Percentiles rank a stretch among this genome's conserved stretches.
Conservation (phyloP, 1,140 invertebrate genomes). For the Ditylenchus dipsaci region DNA sequence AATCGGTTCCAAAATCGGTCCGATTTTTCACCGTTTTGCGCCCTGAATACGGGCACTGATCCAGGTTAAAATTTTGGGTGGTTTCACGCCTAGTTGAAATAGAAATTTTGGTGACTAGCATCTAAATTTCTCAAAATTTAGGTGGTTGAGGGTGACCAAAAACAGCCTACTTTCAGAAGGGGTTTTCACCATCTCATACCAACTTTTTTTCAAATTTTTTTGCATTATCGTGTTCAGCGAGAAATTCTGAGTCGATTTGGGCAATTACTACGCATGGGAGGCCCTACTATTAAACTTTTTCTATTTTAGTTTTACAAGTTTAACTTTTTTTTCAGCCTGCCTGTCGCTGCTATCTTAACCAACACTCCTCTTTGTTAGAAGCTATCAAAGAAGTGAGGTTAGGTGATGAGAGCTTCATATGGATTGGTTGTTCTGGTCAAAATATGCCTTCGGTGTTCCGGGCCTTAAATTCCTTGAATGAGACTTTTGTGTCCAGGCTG, state of each 20-base stretch:
- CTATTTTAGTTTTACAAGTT: background rate
- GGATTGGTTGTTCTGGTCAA: conserved; percentile 38
- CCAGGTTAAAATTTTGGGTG: too few relatives aligned
- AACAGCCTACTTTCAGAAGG: too few relatives aligned
- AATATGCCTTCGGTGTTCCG: conserved; percentile 40
- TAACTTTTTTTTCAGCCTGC: conserved; percentile 7
- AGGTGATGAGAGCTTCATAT: conserved; percentile 14
- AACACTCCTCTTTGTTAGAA: background rate
- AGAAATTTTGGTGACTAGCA: too few relatives aligned
- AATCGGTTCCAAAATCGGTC: too few relatives aligned
- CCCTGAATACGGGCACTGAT: background rate
- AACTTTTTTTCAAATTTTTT: too few relatives aligned
- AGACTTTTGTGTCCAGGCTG: conserved; percentile 26
- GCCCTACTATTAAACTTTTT: background rate
- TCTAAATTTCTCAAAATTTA: too few relatives aligned
- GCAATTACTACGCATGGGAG: too few relatives aligned
- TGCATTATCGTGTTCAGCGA: too few relatives aligned
- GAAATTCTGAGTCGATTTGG: too few relatives aligned
- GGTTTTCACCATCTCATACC: too few relatives aligned
- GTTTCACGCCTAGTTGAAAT: too few relatives aligned
- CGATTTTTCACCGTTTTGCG: background rate
- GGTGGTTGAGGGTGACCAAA: too few relatives aligned
- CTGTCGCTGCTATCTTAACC: conserved; percentile 12
- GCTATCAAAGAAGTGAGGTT: background rate
- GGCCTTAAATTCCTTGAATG: conserved; percentile 31